Base-by-base conservation (phyloP, 2,888 invertebrate species). In the Agrotis exclamationis region DNA sequence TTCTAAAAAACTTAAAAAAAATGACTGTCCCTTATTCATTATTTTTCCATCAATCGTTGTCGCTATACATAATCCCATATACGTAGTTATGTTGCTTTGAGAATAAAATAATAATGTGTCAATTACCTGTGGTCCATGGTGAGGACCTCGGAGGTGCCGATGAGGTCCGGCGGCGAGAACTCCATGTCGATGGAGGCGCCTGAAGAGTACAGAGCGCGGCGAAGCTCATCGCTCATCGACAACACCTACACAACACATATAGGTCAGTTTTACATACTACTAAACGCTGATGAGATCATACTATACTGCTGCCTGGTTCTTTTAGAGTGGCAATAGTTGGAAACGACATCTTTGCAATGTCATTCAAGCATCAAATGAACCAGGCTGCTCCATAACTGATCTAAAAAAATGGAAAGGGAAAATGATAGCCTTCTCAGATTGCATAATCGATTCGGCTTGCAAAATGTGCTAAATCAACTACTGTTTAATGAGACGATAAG, bases 181-280 rank as follows among this genome's bases (percentile, higher is more conserved):
- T 99, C 99, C 94, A 98, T 97, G 95, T 99, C 98, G 89, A 99
- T 96, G 84, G 98, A 98, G 86, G 97, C 97, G 87, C 97, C 98
- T 87, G 97, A 97, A 85, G 97, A 97, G 85, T 98, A 98, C 69
- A 98, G 97, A 76, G 98, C 98, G 92, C 98, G 97, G 80, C 98
- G 97, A 90, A 98, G 97, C 96, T 99, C 99, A 96, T 99, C 99
- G 96, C 98, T 98, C 98, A 99, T 98, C 94, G 98, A 98, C 97
- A 99, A 96, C 92, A 98, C 98, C 99, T 99, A 96, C 58, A 89
- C 75, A 83, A 74, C 76, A 80, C 70, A 79, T 24, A 57, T 9
- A 67, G 22, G n/a, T 64, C 2, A 64, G 22, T 60, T 51, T 57
- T 50, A 48, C 11, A 33, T 59, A 48, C 2, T 57, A 56, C 16